Evolutionary conservation across 2,113 vertebrate species (phyloP).

Genomic region (Tympanuchus pallidicinctus): DNA sequence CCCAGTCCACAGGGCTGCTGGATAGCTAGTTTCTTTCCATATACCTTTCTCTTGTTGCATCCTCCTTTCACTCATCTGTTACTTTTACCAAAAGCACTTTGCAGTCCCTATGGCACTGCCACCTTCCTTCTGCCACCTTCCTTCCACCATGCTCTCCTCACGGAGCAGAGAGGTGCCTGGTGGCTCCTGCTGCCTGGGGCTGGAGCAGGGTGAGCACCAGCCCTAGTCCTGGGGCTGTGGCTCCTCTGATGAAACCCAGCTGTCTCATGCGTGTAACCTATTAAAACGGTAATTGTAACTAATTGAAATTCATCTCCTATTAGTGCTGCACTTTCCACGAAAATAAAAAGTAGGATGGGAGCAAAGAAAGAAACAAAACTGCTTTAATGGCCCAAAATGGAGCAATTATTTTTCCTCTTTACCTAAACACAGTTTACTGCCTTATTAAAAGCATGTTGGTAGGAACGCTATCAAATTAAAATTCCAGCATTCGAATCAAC

Average conservation of each 20-base stretch:
- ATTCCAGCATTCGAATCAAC: conserved; percentile 68
- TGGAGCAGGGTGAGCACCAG: neutral
- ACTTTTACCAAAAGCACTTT: rapidly evolving
- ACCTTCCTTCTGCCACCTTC: neutral
- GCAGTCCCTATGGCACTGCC: neutral
- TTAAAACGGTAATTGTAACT: conserved; percentile 67
- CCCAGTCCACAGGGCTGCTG: neutral
- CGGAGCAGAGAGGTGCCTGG: neutral
- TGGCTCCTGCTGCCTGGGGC: neutral
- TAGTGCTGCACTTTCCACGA: conserved; percentile 50
- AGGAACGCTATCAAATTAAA: conserved; percentile 73
- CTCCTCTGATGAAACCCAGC: conserved; percentile 18
- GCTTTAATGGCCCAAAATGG: conserved; percentile 71
- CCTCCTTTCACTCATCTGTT: neutral
- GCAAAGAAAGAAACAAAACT: conserved; percentile 56
- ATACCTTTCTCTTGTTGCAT: neutral
- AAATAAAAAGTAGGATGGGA: conserved; percentile 67
- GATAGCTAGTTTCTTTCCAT: neutral
- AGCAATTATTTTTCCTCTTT: conserved; percentile 76
- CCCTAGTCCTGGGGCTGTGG: rapidly evolving
- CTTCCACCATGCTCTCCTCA: neutral
- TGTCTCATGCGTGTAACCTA: conserved; percentile 14
- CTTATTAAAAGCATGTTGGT: conserved; percentile 75
- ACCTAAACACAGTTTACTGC: conserved; percentile 68
- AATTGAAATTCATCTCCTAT: conserved; percentile 73